Conservation (phyloP, 2,888 invertebrate species). For the Eucera pruinosa region DNA sequence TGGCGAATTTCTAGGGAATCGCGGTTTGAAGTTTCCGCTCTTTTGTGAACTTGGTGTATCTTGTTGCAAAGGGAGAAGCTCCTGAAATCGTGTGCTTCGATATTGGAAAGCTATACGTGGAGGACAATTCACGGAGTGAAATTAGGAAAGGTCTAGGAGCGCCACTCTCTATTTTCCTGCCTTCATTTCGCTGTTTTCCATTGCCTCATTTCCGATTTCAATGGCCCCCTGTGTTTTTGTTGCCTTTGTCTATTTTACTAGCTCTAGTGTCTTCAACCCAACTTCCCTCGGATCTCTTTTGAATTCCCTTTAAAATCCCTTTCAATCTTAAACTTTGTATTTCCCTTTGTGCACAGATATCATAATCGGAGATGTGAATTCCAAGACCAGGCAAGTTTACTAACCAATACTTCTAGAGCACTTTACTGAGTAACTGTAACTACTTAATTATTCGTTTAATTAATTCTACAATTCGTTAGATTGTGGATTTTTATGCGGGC, state of each 20-base stretch:
- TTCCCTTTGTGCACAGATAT: no score
- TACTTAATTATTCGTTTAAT: no score
- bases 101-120: not conserved
- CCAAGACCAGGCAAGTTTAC: no score
- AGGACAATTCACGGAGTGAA: not conserved
- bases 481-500: no score
- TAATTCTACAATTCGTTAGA: no score
- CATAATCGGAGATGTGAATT: no score
- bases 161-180: not conserved
- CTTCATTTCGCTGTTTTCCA: constrained; percentile 12
- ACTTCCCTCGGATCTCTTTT: not conserved
- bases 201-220: constrained; percentile 23
- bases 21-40: no score
- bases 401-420: no score
- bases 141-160: not conserved
- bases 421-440: no score
- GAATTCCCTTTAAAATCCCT: not conserved
- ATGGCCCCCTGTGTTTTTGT: not conserved
- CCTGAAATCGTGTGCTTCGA: not conserved
- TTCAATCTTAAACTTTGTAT: not conserved
- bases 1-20: no score
- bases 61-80: not conserved
- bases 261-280: no score
- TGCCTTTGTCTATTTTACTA: not conserved
- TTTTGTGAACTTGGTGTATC: no score